These are phyloP conservation scores for Mystacides longicornis DNA, from an alignment of 2,888 invertebrate genomes.

Conservation along the genomic window DNA sequence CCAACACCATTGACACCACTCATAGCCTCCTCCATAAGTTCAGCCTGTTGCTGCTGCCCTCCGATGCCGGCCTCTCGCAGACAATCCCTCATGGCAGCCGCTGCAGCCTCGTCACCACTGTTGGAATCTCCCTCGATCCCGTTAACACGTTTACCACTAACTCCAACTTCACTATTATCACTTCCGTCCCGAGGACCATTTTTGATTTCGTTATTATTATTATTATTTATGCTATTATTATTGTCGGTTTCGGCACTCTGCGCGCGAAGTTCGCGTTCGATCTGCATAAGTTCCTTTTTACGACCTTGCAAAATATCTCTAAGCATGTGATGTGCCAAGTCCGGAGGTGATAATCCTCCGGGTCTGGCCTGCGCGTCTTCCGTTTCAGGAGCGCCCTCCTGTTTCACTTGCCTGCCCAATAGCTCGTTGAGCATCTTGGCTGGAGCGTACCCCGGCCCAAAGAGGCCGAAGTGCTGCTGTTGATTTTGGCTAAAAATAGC, in stretches of 20 bases:
- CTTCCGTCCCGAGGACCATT: conserved; percentile 39
- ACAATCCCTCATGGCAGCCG: conserved; percentile 50
- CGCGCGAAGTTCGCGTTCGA: conserved; percentile 58
- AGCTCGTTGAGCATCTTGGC: conserved; percentile 90
- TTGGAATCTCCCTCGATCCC: conserved; percentile 24
- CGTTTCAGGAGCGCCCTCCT: conserved; percentile 40
- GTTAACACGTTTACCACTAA: conserved; percentile 31
- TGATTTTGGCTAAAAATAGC: conserved; percentile 76
- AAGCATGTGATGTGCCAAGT: conserved; percentile 76
- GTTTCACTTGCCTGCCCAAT: conserved; percentile 72
- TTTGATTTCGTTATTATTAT: conserved; percentile 45
- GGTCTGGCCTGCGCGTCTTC: conserved; percentile 33
- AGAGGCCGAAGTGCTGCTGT: conserved; percentile 73
- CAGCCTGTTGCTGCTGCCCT: conserved; percentile 38
- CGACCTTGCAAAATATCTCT: conserved; percentile 85
- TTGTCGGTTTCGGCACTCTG: conserved; percentile 42
- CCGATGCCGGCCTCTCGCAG: conserved; percentile 56
- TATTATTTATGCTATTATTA: conserved; percentile 51
- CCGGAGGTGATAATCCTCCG: conserved; percentile 45
- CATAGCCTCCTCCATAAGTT: conserved; percentile 54
- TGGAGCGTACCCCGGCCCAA: conserved; percentile 79
- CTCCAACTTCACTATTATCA: conserved; percentile 44
- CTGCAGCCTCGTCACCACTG: conserved; percentile 35
- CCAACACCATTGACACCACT: conserved; percentile 52
- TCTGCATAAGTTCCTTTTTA: conserved; percentile 70